Base-by-base conservation (phyloP, 2,888 invertebrate species). In the Platycnemis pennipes region DNA sequence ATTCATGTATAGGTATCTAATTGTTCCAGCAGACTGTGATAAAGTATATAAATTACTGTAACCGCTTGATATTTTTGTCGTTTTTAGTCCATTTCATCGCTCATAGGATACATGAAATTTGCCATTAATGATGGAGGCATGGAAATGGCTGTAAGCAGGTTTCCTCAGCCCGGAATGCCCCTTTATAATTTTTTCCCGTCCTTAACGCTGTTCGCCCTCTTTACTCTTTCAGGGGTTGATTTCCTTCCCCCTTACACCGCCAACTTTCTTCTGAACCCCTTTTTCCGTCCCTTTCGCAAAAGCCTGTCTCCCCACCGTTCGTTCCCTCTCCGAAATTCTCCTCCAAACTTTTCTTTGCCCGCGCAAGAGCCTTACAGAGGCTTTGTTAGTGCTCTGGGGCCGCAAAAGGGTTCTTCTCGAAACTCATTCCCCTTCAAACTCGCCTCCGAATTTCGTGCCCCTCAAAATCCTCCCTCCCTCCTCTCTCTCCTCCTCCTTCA, bases 321-420 rank as follows among this genome's bases (percentile, higher is more conserved):
- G 19, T 13, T 42, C 45, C 91, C 44, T 69, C 42, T 26, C 56
- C 44, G 16, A 77, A 77, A 69, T 91, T 37, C 69, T 63, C 91
- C 69, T 56, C 69, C 56, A 63, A 63, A 91, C 63, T 63, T 63
- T 91, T 69, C 56, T 69, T 44, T 44, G 13, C 31, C 31, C 31
- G 77, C 31, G 91, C 91, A 44, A 44, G 91, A 91, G 91, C 63
- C 91, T 91, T 91, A 91, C 42, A 22, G 91, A 91, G 63, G 91
- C 91, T 91, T 91, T 91, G 91, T 91, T 56, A 91, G 91, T 63
- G 42, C 89, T 56, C 37, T 53, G 89, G 53, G 91, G 31, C 56
- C 89, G 63, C 44, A 63, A n/a, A 63, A 91, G 91, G 91, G 77
- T 77, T 77, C 77, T 91, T 91, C 91, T 45, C 63, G 44, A 91